Evolutionary conservation across 2,888 invertebrate species (phyloP).

Genomic region (Parthenolecanium corni): DNA sequence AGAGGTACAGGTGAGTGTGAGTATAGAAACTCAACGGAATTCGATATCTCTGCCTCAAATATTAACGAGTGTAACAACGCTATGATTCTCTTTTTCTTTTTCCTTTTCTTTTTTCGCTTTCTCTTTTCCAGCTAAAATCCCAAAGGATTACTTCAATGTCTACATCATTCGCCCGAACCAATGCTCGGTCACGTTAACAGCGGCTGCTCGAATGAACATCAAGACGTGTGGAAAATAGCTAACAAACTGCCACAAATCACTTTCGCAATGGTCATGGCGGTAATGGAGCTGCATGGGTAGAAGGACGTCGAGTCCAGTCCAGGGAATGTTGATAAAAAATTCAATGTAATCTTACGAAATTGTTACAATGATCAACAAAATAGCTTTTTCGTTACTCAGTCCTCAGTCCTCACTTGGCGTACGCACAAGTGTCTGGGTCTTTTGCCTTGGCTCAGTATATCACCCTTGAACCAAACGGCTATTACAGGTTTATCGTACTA

Average conservation of each 20-base stretch:
- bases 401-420: too few species aligned
- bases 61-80: too few species aligned
- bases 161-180: slow-evolving; percentile 6
- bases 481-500: too few species aligned
- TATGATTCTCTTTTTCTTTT: too few species aligned
- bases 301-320: too few species aligned
- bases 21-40: too few species aligned
- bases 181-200: slow-evolving; percentile 25
- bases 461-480: too few species aligned
- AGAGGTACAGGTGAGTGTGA: too few species aligned
- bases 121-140: slow-evolving; percentile 8
- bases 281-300: neutral
- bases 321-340: slow-evolving; percentile 20
- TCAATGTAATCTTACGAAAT: slow-evolving; percentile 22
- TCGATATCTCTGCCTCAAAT: too few species aligned
- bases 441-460: too few species aligned
- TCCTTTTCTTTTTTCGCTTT: too few species aligned
- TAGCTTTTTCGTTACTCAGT: slow-evolving; percentile 7
- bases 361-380: slow-evolving; percentile 26
- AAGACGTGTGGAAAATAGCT: slow-evolving; percentile 25
- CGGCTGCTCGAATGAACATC: slow-evolving; percentile 18
- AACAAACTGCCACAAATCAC: slow-evolving; percentile 26
- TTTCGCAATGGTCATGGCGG: neutral
- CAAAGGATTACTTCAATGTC: slow-evolving; percentile 22
- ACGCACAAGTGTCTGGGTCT: too few species aligned